Evolutionary conservation across 1,140 invertebrate species (phyloP), one percentile per base, ranked within the genome.

Genomic region (Acromyrmex charruanus): DNA sequence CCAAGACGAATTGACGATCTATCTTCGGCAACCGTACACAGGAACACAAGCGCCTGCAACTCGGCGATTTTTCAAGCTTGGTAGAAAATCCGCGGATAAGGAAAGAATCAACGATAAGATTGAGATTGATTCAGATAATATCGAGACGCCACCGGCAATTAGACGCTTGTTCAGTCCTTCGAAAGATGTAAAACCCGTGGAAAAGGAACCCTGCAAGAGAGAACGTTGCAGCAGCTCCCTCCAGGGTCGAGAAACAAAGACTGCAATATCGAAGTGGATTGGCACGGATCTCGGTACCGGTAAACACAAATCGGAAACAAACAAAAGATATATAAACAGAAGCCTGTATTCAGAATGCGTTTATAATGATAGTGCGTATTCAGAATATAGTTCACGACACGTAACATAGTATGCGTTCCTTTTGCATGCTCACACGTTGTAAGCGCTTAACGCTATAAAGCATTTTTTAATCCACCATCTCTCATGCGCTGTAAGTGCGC

Each of bases 51-150:
- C 35, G 18, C 61, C 93, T 3, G 74, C 86, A 0, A 81, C 89
- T 4, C 91, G 94, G 3, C 91, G 92, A 77, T 88, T 93, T 6
- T 91, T 93, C 0, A 94, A 94, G 25, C 65, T 91, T 3, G 49
- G 93, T 87, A 90, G 87, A 89, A 91, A 94, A 90, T 66, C 74
- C 85, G 63, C 61, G 0, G 92, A 93, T 0, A 89, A 94, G 25
- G 94, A 97, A 92, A 91, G 94, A 90, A 93, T 96, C 88, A 94
- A 95, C 88, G 97, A 98, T 90, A 97, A 97, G 92, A 97, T 98
- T 35, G 98, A 98, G 92, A 98, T 98, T 14, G 98, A 99, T 93
- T 98, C 98, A 3, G 98, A 99, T 88, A 99, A 99, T 89, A 98
- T 98, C 21, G 98, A 98, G 96, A 98, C 98, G 6, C 98, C 98